Percentiles rank a stretch among this genome's conserved stretches.
phyloP scores from a whole-genome alignment of 1,140 invertebrate species.

The Dreissena polymorpha region DNA sequence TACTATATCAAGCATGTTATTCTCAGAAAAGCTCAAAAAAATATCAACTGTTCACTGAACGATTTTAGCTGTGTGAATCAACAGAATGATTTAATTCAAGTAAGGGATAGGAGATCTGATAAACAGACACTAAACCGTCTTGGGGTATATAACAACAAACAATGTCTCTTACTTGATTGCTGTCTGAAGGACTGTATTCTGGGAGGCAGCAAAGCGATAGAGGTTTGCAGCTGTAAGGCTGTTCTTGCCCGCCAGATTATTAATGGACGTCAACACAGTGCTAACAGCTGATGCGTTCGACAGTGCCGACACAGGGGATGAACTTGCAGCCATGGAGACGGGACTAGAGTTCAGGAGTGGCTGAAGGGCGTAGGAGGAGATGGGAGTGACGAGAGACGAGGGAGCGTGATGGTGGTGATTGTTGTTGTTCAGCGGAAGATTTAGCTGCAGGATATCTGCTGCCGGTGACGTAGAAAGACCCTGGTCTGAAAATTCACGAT shows the following conservation, averaged over 20 bases:
- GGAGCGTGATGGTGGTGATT: constrained; percentile 58
- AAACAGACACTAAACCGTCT: not conserved
- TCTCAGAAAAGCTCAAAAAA: not conserved
- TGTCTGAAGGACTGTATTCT: constrained; percentile 48
- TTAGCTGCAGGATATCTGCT: constrained; percentile 76
- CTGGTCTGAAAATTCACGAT: constrained; percentile 15
- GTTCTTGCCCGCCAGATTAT: constrained; percentile 41
- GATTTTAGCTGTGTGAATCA: not conserved
- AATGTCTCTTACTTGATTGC: constrained; percentile 25
- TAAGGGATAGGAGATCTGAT: not conserved
- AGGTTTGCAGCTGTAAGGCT: constrained; percentile 37
- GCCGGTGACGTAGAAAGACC: constrained; percentile 78
- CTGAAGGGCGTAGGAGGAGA: constrained; percentile 7
- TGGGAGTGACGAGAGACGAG: constrained; percentile 47
- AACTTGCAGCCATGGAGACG: not conserved
- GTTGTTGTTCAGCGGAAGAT: constrained; percentile 72
- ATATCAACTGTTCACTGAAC: not conserved
- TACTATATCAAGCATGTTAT: too few relatives aligned
- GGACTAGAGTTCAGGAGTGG: constrained; percentile 42
- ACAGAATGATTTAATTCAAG: not conserved
- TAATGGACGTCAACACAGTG: constrained; percentile 50
- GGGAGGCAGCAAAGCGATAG: constrained; percentile 27
- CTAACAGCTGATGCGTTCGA: not conserved
- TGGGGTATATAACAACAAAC: not conserved
- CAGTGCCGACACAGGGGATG: constrained; percentile 18